phyloP scores from a whole-genome alignment of 2,888 invertebrate species.

The Tribolium freemani region DNA sequence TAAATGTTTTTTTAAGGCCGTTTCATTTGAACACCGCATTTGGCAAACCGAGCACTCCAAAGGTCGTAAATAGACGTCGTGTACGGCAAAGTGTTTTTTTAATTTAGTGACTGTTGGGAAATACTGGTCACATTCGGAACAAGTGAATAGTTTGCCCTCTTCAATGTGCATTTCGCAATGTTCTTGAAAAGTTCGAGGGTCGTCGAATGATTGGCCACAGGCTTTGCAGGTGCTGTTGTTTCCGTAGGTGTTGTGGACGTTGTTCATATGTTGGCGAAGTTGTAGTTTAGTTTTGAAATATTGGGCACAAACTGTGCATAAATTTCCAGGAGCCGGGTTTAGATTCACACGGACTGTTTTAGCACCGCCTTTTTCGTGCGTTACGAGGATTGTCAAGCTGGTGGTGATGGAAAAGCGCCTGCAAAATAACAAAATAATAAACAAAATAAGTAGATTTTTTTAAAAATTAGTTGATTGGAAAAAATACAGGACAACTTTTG shows the following conservation, averaged over 20 bases:
- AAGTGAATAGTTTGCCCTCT: constrained; percentile 61
- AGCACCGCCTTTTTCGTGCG: constrained; percentile 66
- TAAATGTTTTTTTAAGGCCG: constrained; percentile 66
- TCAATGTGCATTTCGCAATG: constrained; percentile 43
- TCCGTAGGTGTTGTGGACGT: constrained; percentile 43
- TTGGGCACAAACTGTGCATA: constrained; percentile 52
- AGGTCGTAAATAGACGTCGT: constrained; percentile 66
- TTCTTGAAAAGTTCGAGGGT: constrained; percentile 26
- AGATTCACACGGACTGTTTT: constrained; percentile 67
- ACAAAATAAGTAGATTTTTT: too few relatives aligned
- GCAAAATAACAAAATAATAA: not conserved
- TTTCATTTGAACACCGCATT: constrained; percentile 66
- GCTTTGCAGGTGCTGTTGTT: constrained; percentile 42
- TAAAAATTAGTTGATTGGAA: too few relatives aligned
- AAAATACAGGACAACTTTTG: too few relatives aligned
- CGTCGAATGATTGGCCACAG: constrained; percentile 42
- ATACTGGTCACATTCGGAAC: constrained; percentile 66
- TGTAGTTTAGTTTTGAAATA: constrained; percentile 48
- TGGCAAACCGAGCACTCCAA: constrained; percentile 67
- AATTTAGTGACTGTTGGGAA: constrained; percentile 66
- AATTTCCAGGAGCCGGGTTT: constrained; percentile 45
- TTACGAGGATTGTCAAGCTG: constrained; percentile 68
- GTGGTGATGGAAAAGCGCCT: constrained; percentile 63
- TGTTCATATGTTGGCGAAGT: constrained; percentile 48
- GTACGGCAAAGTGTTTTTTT: constrained; percentile 66